Evolutionary conservation across 1,140 invertebrate species (phyloP).

Genomic region (Drosophila lacteicornis): DNA sequence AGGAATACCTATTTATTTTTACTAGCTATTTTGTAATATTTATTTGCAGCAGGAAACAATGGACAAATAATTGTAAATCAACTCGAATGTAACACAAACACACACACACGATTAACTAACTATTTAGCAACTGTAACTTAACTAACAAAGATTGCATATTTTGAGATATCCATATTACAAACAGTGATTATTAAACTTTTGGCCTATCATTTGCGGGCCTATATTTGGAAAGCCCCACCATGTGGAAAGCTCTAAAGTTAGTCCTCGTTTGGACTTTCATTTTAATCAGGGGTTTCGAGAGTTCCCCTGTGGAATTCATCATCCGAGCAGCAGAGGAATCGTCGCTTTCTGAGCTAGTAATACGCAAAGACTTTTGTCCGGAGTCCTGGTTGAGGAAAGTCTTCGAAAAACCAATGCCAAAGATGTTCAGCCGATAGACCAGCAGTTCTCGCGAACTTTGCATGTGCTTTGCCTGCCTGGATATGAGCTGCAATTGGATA

Average conservation of each 20-base stretch:
- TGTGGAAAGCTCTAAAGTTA: background rate
- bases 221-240: too few relatives aligned
- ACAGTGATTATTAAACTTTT: background rate
- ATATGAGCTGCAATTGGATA: constrained; percentile 2
- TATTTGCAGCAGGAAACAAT: constrained; percentile 60
- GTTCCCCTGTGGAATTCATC: too few relatives aligned
- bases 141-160: constrained; percentile 75
- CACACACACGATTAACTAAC: constrained; percentile 52
- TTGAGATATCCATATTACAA: constrained; percentile 75
- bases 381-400: too few relatives aligned
- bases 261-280: too few relatives aligned
- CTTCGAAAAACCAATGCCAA: too few relatives aligned
- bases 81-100: constrained; percentile 32
- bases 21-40: constrained; percentile 64
- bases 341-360: too few relatives aligned
- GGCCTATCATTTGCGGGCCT: background rate
- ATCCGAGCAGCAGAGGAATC: too few relatives aligned
- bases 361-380: too few relatives aligned
- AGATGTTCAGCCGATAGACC: background rate
- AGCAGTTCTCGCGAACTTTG: constrained; percentile 16
- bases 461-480: constrained; percentile 45
- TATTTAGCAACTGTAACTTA: constrained; percentile 41
- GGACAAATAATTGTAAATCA: constrained; percentile 73
- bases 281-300: too few relatives aligned
- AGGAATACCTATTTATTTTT: constrained; percentile 57